Evolutionary conservation across 1,140 invertebrate genomes (phyloP).

Genomic region (Hyles vespertilio): DNA sequence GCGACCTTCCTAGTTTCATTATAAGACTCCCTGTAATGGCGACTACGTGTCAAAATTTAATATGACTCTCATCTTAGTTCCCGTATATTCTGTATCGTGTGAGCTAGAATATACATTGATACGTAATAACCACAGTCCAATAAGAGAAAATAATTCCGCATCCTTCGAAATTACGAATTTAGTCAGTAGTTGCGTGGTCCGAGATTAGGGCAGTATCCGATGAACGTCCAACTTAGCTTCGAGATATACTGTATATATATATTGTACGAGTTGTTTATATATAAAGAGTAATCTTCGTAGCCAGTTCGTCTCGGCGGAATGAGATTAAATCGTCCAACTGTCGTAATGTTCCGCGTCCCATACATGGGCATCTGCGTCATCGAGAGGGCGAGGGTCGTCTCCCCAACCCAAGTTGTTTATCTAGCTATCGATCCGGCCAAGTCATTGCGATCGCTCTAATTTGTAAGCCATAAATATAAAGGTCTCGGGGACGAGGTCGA

Average conservation of each 20-base stretch:
- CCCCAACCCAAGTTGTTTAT: conserved; percentile 56
- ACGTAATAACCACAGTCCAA: no score
- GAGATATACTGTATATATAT: no score
- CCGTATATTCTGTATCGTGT: neutral
- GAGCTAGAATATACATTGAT: neutral
- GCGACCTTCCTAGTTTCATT: no score
- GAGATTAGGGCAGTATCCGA: no score
- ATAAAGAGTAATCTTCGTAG: neutral
- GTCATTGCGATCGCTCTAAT: conserved; percentile 45
- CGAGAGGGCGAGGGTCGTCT: conserved; percentile 36
- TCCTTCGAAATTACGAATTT: no score
- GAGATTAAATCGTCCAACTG: conserved; percentile 36
- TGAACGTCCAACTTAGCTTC: no score
- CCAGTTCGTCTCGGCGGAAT: conserved; percentile 8
- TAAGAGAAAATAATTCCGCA: no score
- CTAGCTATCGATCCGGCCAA: conserved; percentile 50
- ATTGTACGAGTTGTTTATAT: neutral
- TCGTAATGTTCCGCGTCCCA: conserved; percentile 30
- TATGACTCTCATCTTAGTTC: neutral
- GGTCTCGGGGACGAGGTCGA: no score
- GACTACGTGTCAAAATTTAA: no score
- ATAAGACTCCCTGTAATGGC: no score
- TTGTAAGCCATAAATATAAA: conserved; percentile 8
- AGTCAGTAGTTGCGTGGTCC: no score
- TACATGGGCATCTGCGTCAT: conserved; percentile 54